Conservation (phyloP, 2,888 invertebrate species). For the Eledona agricola region DNA sequence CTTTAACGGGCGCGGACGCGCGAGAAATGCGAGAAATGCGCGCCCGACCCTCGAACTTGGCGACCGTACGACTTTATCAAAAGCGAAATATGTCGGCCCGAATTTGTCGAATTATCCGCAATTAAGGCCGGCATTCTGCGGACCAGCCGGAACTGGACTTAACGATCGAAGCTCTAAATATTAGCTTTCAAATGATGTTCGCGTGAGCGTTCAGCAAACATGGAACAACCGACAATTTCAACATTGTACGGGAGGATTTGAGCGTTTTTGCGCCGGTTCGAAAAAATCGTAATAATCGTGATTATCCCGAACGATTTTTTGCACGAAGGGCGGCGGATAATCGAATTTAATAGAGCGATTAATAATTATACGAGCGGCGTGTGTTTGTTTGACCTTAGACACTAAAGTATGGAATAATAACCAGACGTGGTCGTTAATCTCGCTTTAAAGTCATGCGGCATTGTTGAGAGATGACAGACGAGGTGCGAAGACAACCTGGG, state of each 20-base stretch:
- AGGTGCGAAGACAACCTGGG: conserved; percentile 35
- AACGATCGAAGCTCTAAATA: conserved; percentile 16
- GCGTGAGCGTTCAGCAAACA: conserved; percentile 11
- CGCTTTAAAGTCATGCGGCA: conserved; percentile 18
- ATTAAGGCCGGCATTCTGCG: no score
- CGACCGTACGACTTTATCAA: conserved; percentile 1
- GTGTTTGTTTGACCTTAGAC: conserved; percentile 26
- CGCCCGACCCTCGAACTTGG: no score
- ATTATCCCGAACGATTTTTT: conserved; percentile 7
- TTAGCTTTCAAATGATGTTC: conserved; percentile 7
- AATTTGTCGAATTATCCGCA: no score
- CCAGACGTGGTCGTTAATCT: conserved; percentile 28
- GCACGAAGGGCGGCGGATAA: conserved; percentile 33
- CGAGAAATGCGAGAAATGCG: conserved; percentile 8
- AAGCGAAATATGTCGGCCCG: no score
- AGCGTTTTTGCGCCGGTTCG: no score
- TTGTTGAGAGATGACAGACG: conserved; percentile 33
- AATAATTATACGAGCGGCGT: conserved; percentile 35
- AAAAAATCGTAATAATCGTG: no score
- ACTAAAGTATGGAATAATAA: conserved; percentile 17
- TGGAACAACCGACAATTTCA: conserved; percentile 5
- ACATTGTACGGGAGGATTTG: conserved; percentile 2
- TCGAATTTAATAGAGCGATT: conserved; percentile 43
- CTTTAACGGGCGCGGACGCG: conserved; percentile 17
- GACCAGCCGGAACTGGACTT: not conserved